Evolutionary conservation across 2,888 invertebrate species (phyloP).

Genomic region (Drosophila lutescens): DNA sequence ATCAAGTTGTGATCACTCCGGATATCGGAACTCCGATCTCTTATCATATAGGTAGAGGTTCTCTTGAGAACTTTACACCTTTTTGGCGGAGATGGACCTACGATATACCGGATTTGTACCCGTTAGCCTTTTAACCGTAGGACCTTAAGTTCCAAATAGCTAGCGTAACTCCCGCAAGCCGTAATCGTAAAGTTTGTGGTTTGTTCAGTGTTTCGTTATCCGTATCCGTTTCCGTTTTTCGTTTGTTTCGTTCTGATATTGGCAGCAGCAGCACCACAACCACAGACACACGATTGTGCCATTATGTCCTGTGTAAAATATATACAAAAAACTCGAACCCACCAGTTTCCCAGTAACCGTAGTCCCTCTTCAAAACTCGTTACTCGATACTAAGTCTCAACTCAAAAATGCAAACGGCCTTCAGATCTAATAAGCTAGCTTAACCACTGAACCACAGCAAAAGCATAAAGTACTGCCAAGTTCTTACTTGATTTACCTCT

Average conservation of each 20-base stretch:
- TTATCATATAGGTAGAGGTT: neutral
- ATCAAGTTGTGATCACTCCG: conserved; percentile 34
- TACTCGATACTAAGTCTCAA: conserved; percentile 20
- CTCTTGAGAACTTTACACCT: neutral
- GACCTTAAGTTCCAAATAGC: conserved; percentile 54
- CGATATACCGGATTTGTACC: conserved; percentile 42
- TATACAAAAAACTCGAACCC: conserved; percentile 8
- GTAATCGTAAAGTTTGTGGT: conserved; percentile 47
- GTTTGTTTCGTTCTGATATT: conserved; percentile 35
- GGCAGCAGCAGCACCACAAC: conserved; percentile 20
- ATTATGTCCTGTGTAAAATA: conserved; percentile 48
- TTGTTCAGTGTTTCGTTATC: conserved; percentile 53
- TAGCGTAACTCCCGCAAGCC: conserved; percentile 40
- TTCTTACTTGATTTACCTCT: conserved; percentile 20
- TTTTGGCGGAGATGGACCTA: conserved; percentile 8
- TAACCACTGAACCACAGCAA: conserved; percentile 47
- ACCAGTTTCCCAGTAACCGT: conserved; percentile 23
- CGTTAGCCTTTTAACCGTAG: conserved; percentile 57
- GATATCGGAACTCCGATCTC: neutral
- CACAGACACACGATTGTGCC: conserved; percentile 36
- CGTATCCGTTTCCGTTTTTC: conserved; percentile 21
- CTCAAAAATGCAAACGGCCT: conserved; percentile 32
- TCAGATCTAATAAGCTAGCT: conserved; percentile 8
- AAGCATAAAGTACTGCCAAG: conserved; percentile 71
- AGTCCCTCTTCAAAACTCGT: conserved; percentile 33